Conservation (phyloP, 2,113 vertebrate genomes). For the Hymenochirus boettgeri region DNA sequence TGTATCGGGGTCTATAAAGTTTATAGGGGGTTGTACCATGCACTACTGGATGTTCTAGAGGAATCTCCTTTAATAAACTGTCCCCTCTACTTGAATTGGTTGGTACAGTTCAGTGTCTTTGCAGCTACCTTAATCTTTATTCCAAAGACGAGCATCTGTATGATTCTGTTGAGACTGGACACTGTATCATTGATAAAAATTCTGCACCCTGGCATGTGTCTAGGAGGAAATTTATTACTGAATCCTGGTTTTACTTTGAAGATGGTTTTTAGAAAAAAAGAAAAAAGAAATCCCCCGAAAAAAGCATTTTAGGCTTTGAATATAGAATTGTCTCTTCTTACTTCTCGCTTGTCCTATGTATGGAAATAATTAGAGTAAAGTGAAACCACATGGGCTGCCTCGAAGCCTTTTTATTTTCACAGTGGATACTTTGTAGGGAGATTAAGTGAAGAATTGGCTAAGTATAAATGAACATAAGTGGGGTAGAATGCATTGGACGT, state of each 20-base stretch:
- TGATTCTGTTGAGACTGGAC: too few species aligned
- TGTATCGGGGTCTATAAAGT: too few species aligned
- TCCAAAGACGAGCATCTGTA: too few species aligned
- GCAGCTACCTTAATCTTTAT: too few species aligned
- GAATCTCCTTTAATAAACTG: too few species aligned
- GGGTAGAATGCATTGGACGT: slow-evolving; percentile 1
- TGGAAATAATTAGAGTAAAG: slow-evolving; percentile 27
- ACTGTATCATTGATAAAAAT: too few species aligned
- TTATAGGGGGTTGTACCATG: too few species aligned
- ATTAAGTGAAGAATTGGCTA: slow-evolving; percentile 26
- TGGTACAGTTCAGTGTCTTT: too few species aligned
- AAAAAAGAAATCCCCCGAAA: not conserved
- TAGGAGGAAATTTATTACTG: not conserved
- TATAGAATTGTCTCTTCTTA: not conserved
- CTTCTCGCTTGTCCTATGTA: not conserved
- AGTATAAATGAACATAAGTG: not conserved
- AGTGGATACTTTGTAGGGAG: slow-evolving; percentile 22
- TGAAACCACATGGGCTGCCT: slow-evolving; percentile 27
- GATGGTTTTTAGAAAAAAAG: not conserved
- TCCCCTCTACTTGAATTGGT: too few species aligned
- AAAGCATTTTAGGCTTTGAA: not conserved
- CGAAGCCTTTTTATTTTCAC: slow-evolving; percentile 18
- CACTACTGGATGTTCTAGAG: too few species aligned
- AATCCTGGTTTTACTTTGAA: not conserved
- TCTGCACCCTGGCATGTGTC: not conserved